phyloP scores from a whole-genome alignment of 2,113 vertebrate genomes.

The Proterorhinus semilunaris region DNA sequence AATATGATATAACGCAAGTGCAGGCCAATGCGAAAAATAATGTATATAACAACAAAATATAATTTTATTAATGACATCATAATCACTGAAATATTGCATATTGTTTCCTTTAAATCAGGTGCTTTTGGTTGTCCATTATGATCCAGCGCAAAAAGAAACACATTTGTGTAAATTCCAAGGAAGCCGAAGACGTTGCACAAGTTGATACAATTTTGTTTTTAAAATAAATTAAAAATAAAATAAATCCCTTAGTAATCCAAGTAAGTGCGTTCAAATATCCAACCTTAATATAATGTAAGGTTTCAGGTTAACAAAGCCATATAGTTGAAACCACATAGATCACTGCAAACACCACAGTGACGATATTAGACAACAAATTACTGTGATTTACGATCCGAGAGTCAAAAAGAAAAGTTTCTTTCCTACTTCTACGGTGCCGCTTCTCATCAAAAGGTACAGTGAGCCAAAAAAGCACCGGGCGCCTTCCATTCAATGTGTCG shows the following conservation, averaged over 20 bases:
- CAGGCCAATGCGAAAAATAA: too few relatives aligned
- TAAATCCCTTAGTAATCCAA: slow-evolving; percentile 9
- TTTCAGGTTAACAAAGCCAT: slow-evolving; percentile 75
- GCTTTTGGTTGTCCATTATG: not conserved
- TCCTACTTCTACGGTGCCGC: slow-evolving; percentile 59
- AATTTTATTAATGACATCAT: not conserved
- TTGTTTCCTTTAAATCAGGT: not conserved
- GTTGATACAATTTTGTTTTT: slow-evolving; percentile 22
- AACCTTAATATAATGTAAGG: slow-evolving; percentile 62
- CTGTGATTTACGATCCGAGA: slow-evolving; percentile 88
- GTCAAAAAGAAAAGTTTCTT: slow-evolving; percentile 82
- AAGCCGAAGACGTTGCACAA: slow-evolving; percentile 4
- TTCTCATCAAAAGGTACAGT: slow-evolving; percentile 67
- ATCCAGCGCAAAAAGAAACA: not conserved
- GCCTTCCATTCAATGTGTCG: slow-evolving; percentile 63
- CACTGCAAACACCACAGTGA: slow-evolving; percentile 78
- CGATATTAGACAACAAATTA: slow-evolving; percentile 86
- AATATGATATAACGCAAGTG: too few relatives aligned
- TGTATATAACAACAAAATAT: not conserved
- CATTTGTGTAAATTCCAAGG: not conserved
- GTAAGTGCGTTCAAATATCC: slow-evolving; percentile 33
- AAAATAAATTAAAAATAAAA: not conserved
- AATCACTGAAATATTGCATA: not conserved
- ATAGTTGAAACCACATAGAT: slow-evolving; percentile 84
- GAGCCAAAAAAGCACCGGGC: slow-evolving; percentile 65